Base-by-base conservation (phyloP, 2,888 invertebrate species). In the Gastrophysa polygoni region DNA sequence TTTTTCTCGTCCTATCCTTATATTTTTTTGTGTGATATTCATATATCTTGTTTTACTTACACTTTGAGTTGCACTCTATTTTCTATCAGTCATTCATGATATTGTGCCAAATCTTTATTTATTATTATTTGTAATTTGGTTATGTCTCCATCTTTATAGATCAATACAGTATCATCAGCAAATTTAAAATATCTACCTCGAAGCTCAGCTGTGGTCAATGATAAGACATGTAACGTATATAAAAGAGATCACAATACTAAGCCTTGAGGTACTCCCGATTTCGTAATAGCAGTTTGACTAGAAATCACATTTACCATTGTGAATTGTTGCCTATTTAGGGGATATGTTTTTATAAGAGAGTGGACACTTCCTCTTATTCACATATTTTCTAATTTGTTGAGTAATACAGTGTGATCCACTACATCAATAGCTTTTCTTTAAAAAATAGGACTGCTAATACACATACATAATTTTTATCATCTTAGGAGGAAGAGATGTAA, bases 361-460 rank as follows among this genome's bases (percentile, higher is more conserved):
- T 8, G 10, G 10, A 50, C 8, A 24, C 14, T 8, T 14, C 50
- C 50, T 50, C 50, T 21, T 21, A 58, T 44, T 44, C 51, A 29
- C 46, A 63, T 63, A 56, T 56, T 21, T n/a, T 46, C 21, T 18
- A 59, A 47, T 48, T 60, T 60, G 16, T 51, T 56, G 1, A 60
- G 50, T 18, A 60, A 44, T 18, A 63, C n/a, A n/a, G n/a, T n/a
- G n/a, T n/a, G n/a, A n/a, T n/a, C n/a, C n/a, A n/a, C n/a, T n/a
- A n/a, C n/a, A n/a, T n/a, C n/a, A n/a, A n/a, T n/a, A n/a, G n/a
- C n/a, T n/a, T n/a, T n/a, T n/a, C n/a, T n/a, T n/a, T n/a, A n/a
- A n/a, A n/a, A n/a, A n/a, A n/a, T n/a, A n/a, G n/a, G n/a, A n/a
- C n/a, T n/a, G n/a, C n/a, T n/a, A n/a, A n/a, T n/a, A n/a, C n/a